These are phyloP conservation scores for Nyctibius grandis DNA, from an alignment of 2,797 vertebrate genomes.

Conservation along the genomic window DNA sequence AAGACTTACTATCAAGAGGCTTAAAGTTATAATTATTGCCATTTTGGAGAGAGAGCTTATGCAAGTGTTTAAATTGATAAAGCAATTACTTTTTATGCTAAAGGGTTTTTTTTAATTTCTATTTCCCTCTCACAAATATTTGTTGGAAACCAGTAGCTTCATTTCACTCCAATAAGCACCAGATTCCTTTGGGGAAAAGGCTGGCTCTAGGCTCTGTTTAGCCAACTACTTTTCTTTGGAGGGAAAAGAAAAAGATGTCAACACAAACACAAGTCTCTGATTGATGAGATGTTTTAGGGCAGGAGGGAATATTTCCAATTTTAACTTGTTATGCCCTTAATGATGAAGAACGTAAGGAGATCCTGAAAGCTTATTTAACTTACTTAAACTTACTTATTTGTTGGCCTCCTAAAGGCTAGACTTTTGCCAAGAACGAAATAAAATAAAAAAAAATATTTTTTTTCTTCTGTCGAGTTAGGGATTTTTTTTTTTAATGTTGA, in stretches of 20 bases:
- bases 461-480: slow-evolving; percentile 45
- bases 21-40: neutral
- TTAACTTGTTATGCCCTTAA: slow-evolving; percentile 59
- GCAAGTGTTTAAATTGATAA: neutral
- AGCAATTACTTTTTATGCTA: neutral
- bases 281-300: slow-evolving; percentile 42
- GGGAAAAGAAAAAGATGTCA: slow-evolving; percentile 30
- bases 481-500: no score
- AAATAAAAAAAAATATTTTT: neutral
- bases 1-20: neutral
- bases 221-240: slow-evolving; percentile 42
- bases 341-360: slow-evolving; percentile 55
- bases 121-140: neutral
- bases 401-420: slow-evolving; percentile 19
- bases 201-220: slow-evolving; percentile 28
- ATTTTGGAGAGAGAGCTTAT: neutral
- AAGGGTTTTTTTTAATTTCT: neutral
- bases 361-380: slow-evolving; percentile 64
- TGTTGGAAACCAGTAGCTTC: neutral
- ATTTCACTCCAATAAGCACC: slow-evolving; percentile 32
- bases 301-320: slow-evolving; percentile 51
- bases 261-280: slow-evolving; percentile 36
- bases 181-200: neutral
- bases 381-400: slow-evolving; percentile 51
- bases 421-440: slow-evolving; percentile 42